These are phyloP conservation scores for Lasioglossum figueresi DNA, from an alignment of 2,888 invertebrate genomes.

Conservation along the genomic window DNA sequence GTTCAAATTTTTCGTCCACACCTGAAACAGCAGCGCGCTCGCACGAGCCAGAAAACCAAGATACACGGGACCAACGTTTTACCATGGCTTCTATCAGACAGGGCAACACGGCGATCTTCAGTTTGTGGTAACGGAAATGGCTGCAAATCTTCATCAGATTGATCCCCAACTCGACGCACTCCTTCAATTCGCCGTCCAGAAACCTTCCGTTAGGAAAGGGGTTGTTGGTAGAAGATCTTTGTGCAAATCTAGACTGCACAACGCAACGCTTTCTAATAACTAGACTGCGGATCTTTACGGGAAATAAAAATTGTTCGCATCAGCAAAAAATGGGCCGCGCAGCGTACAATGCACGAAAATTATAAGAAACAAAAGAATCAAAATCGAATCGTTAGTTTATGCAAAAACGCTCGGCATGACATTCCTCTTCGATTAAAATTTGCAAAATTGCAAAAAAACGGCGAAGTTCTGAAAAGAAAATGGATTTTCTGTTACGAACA, in stretches of 20 bases:
- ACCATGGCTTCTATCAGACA: slow-evolving; percentile 73
- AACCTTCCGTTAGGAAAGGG: slow-evolving; percentile 55
- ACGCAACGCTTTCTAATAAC: too few relatives aligned
- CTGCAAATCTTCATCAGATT: slow-evolving; percentile 70
- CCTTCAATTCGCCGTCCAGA: slow-evolving; percentile 67
- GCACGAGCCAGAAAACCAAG: background rate
- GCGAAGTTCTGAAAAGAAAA: too few relatives aligned
- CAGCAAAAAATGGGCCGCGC: too few relatives aligned
- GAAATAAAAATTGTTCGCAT: too few relatives aligned
- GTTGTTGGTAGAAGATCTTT: background rate
- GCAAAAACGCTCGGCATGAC: too few relatives aligned
- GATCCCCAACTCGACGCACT: slow-evolving; percentile 67
- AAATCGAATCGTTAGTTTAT: too few relatives aligned
- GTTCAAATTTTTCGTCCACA: slow-evolving; percentile 83
- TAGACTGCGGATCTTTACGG: background rate
- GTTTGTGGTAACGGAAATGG: slow-evolving; percentile 58
- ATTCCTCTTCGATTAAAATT: too few relatives aligned
- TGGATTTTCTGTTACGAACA: too few relatives aligned
- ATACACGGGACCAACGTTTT: background rate
- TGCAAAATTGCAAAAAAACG: too few relatives aligned
- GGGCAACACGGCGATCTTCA: slow-evolving; percentile 70
- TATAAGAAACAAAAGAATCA: too few relatives aligned
- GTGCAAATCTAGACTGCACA: background rate
- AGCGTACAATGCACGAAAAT: too few relatives aligned
- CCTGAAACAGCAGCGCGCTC: slow-evolving; percentile 49